phyloP scores from a whole-genome alignment of 1,140 invertebrate genomes.

The Polypedilum vanderplanki region DNA sequence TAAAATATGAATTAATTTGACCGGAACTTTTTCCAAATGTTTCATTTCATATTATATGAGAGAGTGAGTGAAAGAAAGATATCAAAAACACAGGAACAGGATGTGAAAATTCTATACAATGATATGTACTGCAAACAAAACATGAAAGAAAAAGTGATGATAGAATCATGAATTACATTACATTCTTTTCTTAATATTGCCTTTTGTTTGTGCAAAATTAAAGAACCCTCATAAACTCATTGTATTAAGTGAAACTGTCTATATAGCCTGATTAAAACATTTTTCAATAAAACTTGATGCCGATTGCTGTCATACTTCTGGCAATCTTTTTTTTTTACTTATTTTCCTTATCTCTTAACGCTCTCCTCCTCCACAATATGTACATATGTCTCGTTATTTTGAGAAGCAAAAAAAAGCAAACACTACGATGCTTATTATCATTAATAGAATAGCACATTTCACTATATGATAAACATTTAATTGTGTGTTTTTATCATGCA shows the following conservation, averaged over 20 bases:
- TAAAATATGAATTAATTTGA: too few species aligned
- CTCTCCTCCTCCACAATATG: too few species aligned
- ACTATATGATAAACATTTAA: not conserved
- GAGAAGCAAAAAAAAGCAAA: not conserved
- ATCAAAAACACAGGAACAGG: not conserved
- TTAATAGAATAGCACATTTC: not conserved
- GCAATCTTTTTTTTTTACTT: not conserved
- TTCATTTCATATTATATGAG: too few species aligned
- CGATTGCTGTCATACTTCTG: not conserved
- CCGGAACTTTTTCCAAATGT: too few species aligned
- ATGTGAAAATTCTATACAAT: not conserved
- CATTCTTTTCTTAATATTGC: too few species aligned
- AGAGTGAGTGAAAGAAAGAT: not conserved
- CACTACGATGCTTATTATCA: not conserved
- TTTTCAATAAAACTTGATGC: not conserved
- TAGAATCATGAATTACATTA: too few species aligned
- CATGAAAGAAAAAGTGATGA: too few species aligned
- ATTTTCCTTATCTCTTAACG: too few species aligned
- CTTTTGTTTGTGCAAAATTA: too few species aligned
- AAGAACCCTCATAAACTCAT: not conserved
- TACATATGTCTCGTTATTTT: too few species aligned
- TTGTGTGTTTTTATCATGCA: slow-evolving; percentile 3
- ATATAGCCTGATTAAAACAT: not conserved
- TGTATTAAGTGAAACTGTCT: not conserved
- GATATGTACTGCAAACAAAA: not conserved